These are phyloP conservation scores for Fulmarus glacialis DNA, from an alignment of 2,113 vertebrate genomes.

Conservation along the genomic window DNA sequence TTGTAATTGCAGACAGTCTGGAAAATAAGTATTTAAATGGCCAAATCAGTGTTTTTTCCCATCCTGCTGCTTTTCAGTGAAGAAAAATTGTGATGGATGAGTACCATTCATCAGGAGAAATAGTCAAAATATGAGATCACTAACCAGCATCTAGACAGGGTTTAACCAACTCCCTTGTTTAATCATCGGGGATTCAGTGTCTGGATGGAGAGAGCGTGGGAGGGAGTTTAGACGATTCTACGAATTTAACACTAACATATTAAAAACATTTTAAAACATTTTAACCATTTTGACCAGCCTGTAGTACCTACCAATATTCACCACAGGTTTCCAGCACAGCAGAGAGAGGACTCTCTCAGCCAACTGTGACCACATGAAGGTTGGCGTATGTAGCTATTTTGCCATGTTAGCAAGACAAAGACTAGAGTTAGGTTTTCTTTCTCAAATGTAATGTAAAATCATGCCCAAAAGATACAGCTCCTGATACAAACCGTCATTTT, in stretches of 20 bases:
- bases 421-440: not conserved
- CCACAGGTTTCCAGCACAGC: not conserved
- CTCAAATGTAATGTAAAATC: not conserved
- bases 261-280: not conserved
- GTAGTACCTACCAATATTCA: not conserved
- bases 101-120: constrained; percentile 26
- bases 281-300: not conserved
- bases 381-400: accelerated
- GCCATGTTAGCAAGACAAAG: not conserved
- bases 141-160: constrained; percentile 40
- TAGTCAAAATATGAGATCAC: constrained; percentile 57
- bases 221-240: not conserved
- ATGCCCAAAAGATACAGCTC: not conserved
- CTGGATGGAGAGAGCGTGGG: not conserved
- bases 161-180: constrained; percentile 32
- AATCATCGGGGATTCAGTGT: constrained; percentile 12
- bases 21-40: constrained; percentile 17
- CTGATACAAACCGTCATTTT: not conserved
- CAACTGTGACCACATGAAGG: not conserved
- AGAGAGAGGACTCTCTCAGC: not conserved
- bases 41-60: not conserved
- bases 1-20: constrained; percentile 26
- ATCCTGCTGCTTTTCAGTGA: constrained; percentile 17
- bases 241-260: not conserved
- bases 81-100: constrained; percentile 38